Evolutionary conservation across 2,113 vertebrate species (phyloP), one percentile per base, ranked within the genome.

Genomic region (Phrynosoma platyrhinos): DNA sequence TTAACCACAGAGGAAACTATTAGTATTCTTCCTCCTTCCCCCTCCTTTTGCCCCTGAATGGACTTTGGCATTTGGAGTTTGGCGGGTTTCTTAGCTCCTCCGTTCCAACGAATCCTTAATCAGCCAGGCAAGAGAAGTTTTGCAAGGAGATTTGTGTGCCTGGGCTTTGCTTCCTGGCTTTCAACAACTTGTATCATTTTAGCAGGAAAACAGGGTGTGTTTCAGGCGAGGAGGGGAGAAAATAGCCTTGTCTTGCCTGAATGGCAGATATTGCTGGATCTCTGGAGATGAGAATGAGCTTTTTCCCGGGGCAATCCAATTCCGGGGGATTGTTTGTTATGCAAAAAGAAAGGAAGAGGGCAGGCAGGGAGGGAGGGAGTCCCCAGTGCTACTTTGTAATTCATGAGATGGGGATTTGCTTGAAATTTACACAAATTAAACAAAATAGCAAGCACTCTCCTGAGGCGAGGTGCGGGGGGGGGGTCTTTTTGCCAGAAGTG

Each of bases 341-440:
- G 52, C 94, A 92, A 93, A 92, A 47, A 14, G 5, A 36, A 32
- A 36, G 16, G 55, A 68, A 69, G 18, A 5, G n/a, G 53, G 2
- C 36, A 95, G 53, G 2, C 36, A 95, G 87, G 12, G 53, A 9
- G 30, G 36, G 2, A 9, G 58, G 27, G 93, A 95, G 87, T 74
- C 81, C 83, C 10, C 77, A 47, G 87, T 93, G 87, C 85, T 92
- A 83, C 93, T 95, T 96, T 96, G 92, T 95, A 75, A 94, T 90
- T 94, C 89, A 91, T 87, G 86, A 62, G 87, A n/a, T 81, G 32
- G 81, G 81, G 88, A 91, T 88, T 84, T 72, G 91, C 36, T 88
- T 93, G 92, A 90, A 92, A 91, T 90, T 92, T 87, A 87, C 91
- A 89, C 92, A 92, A 84, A 93, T 89, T 72, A 84, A 74, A 82